Base-by-base conservation (phyloP, 92 coral and sea anemone species). In the Chrysogorgia sp. region DNA sequence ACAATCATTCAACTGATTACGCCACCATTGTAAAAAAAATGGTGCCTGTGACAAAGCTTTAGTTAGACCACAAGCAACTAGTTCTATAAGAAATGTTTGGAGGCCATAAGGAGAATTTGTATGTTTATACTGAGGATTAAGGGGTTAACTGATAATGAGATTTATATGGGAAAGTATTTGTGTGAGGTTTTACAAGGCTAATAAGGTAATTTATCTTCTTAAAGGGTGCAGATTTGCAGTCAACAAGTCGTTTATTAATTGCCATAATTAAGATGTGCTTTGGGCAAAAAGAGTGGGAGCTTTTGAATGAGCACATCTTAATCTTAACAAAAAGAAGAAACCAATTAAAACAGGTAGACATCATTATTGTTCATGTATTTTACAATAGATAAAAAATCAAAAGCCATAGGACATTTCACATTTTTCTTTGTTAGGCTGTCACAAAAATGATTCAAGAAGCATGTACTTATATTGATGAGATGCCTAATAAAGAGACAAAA, bases 361-460 rank as follows among this genome's bases (percentile, higher is more conserved):
- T 4, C 15, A 20, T 5, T 52, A 23, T 52, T 17, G 7, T 5
- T 17, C 3, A 52, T 4, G 12, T 37, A 37, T 4, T 52, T 52
- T 52, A 52, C 20, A 52, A 52, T 52, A 52, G 59, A 52, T 3
- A 17, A 52, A 52, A 26, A 26, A 61, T 28, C 64, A 1, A 19
- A 23, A 19, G 24, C 64, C 29, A 19, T 20, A 20, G 23, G 5
- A 14, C 23, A 0, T 19, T 58, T 1, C 0, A 4, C 33, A 20
- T 58, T 57, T 12, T 49, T 26, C 33, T 0, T 19, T 30, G 45
- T 53, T 55, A 88, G 94, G 98, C 98, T 32, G 98, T 94, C 14
- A 91, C 98, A 14, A 94, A 94, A 71, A 94, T 91, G 98, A 92
- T 94, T 37, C 98, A 94, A 71, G 98, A 94, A 66, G 94, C 98